Percentiles rank a stretch among this genome's conserved stretches.
These are phyloP conservation scores for Teleiodes luculella DNA, from an alignment of 2,888 invertebrate genomes.

Conservation along the genomic window DNA sequence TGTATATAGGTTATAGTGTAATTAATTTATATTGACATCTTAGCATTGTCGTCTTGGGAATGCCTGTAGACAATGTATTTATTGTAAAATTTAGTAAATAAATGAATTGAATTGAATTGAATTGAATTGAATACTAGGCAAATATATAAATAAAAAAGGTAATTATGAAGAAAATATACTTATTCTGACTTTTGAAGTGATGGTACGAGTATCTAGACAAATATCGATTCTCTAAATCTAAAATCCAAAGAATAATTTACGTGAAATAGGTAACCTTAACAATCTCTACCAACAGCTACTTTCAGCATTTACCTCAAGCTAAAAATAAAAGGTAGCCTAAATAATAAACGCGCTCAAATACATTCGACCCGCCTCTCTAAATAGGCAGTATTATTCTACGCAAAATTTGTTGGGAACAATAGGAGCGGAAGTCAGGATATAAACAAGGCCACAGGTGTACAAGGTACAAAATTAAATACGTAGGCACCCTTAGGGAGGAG, in stretches of 20 bases:
- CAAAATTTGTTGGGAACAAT: constrained; percentile 40
- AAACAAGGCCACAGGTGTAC: constrained; percentile 68
- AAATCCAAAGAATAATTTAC: no score
- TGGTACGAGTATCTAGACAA: no score
- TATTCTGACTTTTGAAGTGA: background rate
- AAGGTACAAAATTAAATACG: constrained; percentile 53
- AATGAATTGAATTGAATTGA: background rate
- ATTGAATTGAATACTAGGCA: background rate
- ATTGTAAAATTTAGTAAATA: no score
- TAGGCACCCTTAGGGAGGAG: constrained; percentile 5
- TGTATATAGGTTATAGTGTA: no score
- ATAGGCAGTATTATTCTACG: constrained; percentile 31
- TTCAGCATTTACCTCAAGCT: background rate
- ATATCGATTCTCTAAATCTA: no score
- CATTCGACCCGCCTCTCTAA: background rate
- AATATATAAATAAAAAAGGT: background rate
- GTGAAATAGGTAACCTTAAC: no score
- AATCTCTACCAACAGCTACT: background rate
- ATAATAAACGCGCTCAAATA: background rate
- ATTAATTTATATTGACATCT: no score
- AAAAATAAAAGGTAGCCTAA: background rate
- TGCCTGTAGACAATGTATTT: no score
- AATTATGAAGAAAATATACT: background rate
- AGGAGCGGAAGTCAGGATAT: constrained; percentile 48
- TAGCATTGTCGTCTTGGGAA: no score